Conservation (phyloP, 2,888 invertebrate genomes). For the Brassicogethes aeneus region DNA sequence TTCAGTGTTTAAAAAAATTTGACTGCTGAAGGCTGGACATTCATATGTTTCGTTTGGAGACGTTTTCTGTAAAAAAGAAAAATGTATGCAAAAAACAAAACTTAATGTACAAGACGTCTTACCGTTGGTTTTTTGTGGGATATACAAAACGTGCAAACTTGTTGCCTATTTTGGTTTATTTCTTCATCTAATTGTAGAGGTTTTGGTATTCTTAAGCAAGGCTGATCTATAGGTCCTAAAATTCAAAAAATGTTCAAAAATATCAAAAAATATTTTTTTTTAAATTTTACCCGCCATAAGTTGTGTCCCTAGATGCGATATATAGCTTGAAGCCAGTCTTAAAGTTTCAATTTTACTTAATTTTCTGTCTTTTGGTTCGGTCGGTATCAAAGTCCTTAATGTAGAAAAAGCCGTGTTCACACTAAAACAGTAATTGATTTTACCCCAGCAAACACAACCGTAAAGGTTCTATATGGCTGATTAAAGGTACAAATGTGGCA, state of each 20-base stretch:
- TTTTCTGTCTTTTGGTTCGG: conserved; percentile 90
- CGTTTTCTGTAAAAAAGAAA: neutral
- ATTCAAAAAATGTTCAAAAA: conserved; percentile 10
- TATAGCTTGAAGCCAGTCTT: conserved; percentile 85
- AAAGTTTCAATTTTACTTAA: conserved; percentile 93
- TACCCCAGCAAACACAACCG: too few species aligned
- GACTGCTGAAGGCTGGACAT: neutral
- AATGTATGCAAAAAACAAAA: neutral
- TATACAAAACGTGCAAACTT: conserved; percentile 73
- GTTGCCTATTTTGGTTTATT: conserved; percentile 37
- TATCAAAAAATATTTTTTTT: neutral
- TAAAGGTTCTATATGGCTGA: too few species aligned
- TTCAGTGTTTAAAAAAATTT: neutral
- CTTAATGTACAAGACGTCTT: conserved; percentile 22
- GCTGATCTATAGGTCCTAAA: conserved; percentile 55
- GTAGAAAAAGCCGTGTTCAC: conserved; percentile 87
- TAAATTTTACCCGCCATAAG: conserved; percentile 62
- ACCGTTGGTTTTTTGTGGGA: conserved; percentile 57
- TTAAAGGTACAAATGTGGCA: too few species aligned
- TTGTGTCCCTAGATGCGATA: conserved; percentile 77
- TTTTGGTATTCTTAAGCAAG: conserved; percentile 47
- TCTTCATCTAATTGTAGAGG: conserved; percentile 21
- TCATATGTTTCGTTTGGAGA: neutral
- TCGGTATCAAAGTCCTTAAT: conserved; percentile 80
- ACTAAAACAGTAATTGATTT: too few species aligned